phyloP scores from a whole-genome alignment of 1,140 invertebrate species.

The Odontomachus brunneus region DNA sequence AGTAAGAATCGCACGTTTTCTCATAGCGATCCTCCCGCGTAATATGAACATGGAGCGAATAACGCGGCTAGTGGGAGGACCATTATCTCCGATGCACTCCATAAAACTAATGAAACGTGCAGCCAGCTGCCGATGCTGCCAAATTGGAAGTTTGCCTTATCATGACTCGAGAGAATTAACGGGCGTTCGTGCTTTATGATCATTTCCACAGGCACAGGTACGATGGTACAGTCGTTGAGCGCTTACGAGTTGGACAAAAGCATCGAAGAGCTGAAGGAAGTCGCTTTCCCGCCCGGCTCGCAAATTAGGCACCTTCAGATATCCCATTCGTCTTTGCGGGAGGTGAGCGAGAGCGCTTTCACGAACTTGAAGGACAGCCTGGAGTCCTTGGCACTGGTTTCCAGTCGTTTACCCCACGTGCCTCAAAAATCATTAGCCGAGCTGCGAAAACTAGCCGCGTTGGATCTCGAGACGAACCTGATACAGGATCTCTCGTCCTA shows the following conservation, averaged over 20 bases:
- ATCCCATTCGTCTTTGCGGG: constrained; percentile 92
- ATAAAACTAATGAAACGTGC: constrained; percentile 49
- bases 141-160: constrained; percentile 57
- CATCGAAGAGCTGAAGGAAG: constrained; percentile 89
- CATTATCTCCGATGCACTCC: constrained; percentile 3
- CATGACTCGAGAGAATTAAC: constrained; percentile 60
- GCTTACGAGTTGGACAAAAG: constrained; percentile 94
- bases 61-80: not conserved
- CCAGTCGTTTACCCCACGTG: constrained; percentile 91
- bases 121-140: not conserved
- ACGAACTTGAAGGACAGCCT: constrained; percentile 90
- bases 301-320: constrained; percentile 93
- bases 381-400: constrained; percentile 92
- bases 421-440: constrained; percentile 92
- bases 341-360: constrained; percentile 91
- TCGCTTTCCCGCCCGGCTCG: constrained; percentile 90
- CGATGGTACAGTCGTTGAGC: constrained; percentile 92
- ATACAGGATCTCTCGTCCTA: constrained; percentile 94
- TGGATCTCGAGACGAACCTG: constrained; percentile 95
- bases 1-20: not conserved
- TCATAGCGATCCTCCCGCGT: not conserved
- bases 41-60: not conserved
- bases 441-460: constrained; percentile 89
- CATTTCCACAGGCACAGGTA: constrained; percentile 78
- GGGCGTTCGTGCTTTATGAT: constrained; percentile 41